Evolutionary conservation across 2,888 invertebrate genomes (phyloP).

Genomic region (Seira musarum): DNA sequence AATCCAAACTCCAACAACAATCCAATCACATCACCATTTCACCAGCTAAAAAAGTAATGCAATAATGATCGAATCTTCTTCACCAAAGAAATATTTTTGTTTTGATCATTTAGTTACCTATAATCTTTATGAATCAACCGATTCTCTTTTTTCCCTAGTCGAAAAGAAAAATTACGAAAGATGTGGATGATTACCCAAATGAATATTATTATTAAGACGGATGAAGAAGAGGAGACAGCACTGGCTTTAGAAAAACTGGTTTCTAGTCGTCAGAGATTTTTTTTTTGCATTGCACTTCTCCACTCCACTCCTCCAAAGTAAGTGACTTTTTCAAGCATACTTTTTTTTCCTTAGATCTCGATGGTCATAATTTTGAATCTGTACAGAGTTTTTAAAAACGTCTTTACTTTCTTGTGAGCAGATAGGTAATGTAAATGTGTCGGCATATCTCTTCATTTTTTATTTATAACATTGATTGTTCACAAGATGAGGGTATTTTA

Average conservation of each 20-base stretch:
- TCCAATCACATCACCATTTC: constrained; percentile 14
- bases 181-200: constrained; percentile 29
- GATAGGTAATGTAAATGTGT: constrained; percentile 28
- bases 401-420: too few species aligned
- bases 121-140: neutral
- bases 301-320: constrained; percentile 38
- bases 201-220: constrained; percentile 18
- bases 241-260: constrained; percentile 32
- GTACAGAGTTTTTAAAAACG: neutral
- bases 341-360: constrained; percentile 12
- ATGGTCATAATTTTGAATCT: constrained; percentile 23
- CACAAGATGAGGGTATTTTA: constrained; percentile 7
- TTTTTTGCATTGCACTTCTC: constrained; percentile 38
- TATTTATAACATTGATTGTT: constrained; percentile 21
- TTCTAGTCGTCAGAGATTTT: constrained; percentile 34
- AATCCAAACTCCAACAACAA: constrained; percentile 1
- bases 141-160: constrained; percentile 9
- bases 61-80: constrained; percentile 25
- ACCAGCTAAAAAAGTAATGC: constrained; percentile 27
- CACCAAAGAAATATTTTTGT: neutral
- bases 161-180: too few species aligned
- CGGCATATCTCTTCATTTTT: constrained; percentile 47
- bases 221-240: too few species aligned
- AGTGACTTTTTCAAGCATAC: neutral
- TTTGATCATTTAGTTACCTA: neutral